Evolutionary conservation across 2,888 invertebrate species (phyloP).

Genomic region (Lampropteryx suffumata): DNA sequence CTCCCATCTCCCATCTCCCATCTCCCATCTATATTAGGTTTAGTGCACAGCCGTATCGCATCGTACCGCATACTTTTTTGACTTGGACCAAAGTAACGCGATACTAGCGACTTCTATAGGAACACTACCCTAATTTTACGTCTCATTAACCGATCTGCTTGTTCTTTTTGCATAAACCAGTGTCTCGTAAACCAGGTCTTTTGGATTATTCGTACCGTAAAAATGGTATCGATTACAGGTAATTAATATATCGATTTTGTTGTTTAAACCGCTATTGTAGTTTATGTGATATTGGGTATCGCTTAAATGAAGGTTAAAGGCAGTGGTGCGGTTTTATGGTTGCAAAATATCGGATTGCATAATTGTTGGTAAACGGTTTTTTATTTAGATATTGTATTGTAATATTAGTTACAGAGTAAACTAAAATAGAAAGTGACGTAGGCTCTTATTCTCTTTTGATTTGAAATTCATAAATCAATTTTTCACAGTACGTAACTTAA

Average conservation of each 20-base stretch:
- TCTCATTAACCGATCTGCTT: constrained; percentile 71
- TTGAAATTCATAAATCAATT: no score
- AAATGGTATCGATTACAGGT: constrained; percentile 59
- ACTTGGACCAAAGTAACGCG: constrained; percentile 49
- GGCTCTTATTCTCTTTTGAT: no score
- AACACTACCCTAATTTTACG: constrained; percentile 76
- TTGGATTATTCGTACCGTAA: constrained; percentile 59
- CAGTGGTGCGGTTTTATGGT: constrained; percentile 19
- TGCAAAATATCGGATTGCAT: constrained; percentile 32
- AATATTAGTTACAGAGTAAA: not conserved
- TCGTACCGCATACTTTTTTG: constrained; percentile 30
- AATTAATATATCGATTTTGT: constrained; percentile 44
- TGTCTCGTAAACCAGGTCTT: constrained; percentile 53
- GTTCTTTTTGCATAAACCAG: constrained; percentile 70
- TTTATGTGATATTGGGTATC: constrained; percentile 28
- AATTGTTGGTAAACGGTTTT: constrained; percentile 24
- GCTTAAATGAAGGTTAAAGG: constrained; percentile 26
- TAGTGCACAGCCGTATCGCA: no score
- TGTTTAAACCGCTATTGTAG: constrained; percentile 32
- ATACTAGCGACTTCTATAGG: constrained; percentile 55
- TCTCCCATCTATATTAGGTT: no score
- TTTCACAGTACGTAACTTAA: no score
- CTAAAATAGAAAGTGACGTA: not conserved
- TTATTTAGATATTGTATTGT: constrained; percentile 8
- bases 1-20: no score